Conservation (phyloP, 2,113 vertebrate genomes). For the Seriola quinqueradiata region DNA sequence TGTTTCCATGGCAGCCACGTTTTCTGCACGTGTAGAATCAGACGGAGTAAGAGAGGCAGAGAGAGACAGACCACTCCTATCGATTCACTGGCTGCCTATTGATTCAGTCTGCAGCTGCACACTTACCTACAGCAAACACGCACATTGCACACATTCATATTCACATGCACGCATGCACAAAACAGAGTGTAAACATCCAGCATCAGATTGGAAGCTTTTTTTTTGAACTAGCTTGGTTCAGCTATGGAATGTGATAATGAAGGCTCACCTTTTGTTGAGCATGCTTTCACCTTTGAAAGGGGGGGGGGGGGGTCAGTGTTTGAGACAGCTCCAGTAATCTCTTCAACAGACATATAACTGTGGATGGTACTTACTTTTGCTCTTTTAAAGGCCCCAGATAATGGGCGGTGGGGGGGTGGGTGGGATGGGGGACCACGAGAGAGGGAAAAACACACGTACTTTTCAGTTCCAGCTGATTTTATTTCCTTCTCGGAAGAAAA, state of each 20-base stretch:
- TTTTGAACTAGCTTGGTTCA: conserved; percentile 8
- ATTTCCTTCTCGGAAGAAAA: conserved; percentile 97
- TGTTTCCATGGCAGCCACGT: conserved; percentile 84
- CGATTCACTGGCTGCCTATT: conserved; percentile 60
- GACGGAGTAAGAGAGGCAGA: conserved; percentile 37
- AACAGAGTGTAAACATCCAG: conserved; percentile 52
- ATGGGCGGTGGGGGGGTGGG: too few relatives aligned
- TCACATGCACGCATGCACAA: conserved; percentile 19
- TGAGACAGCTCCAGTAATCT: not conserved
- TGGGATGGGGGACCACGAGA: not conserved
- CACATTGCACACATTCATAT: conserved; percentile 9
- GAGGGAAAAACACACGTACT: conserved; percentile 60
- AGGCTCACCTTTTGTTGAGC: conserved; percentile 14
- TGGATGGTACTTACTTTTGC: not conserved
- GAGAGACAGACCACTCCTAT: conserved; percentile 73
- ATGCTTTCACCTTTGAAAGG: conserved; percentile 9
- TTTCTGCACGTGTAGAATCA: conserved; percentile 77
- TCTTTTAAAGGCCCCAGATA: not conserved
- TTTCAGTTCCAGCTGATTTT: conserved; percentile 99
- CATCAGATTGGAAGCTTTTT: not conserved
- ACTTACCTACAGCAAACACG: conserved; percentile 53
- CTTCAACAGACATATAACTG: conserved; percentile 6
- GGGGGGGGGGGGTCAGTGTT: not conserved
- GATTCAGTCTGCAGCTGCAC: conserved; percentile 68
- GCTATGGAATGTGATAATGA: conserved; percentile 43